phyloP scores from a whole-genome alignment of 1,140 invertebrate genomes.

The Chymomyza costata region DNA sequence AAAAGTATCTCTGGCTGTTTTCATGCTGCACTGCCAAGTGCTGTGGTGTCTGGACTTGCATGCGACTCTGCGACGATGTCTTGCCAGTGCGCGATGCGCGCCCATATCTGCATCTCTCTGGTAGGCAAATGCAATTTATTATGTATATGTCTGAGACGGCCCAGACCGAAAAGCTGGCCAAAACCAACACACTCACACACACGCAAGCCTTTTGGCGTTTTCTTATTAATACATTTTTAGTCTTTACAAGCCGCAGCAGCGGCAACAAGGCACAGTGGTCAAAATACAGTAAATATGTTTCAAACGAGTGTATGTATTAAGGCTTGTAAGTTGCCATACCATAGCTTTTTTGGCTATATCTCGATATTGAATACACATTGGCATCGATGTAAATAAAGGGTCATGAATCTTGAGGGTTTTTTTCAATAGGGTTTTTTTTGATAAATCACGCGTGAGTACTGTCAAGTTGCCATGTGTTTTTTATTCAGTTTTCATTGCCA shows the following conservation, averaged over 20 bases:
- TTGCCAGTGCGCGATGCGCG: background rate
- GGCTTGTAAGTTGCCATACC: too few relatives aligned
- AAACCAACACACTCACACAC: slow-evolving; percentile 40
- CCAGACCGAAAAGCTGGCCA: slow-evolving; percentile 19
- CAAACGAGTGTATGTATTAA: too few relatives aligned
- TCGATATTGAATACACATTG: too few relatives aligned
- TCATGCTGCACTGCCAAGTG: slow-evolving; percentile 19
- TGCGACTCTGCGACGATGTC: background rate
- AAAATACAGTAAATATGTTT: too few relatives aligned
- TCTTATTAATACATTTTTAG: slow-evolving; percentile 75
- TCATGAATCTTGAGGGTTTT: too few relatives aligned
- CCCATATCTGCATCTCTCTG: slow-evolving; percentile 67
- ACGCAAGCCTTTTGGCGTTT: slow-evolving; percentile 68
- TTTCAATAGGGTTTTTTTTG: too few relatives aligned
- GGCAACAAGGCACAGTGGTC: background rate
- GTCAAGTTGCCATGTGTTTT: too few relatives aligned
- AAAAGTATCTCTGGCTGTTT: slow-evolving; percentile 57
- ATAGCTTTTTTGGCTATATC: too few relatives aligned
- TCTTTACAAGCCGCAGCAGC: slow-evolving; percentile 20
- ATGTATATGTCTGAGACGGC: slow-evolving; percentile 51
- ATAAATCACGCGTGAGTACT: too few relatives aligned
- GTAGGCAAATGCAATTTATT: slow-evolving; percentile 74
- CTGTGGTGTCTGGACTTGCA: slow-evolving; percentile 8
- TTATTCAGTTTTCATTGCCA: too few relatives aligned
- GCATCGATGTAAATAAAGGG: too few relatives aligned